phyloP scores from a whole-genome alignment of 2,888 invertebrate species.

The Drosophila meridionalis region DNA sequence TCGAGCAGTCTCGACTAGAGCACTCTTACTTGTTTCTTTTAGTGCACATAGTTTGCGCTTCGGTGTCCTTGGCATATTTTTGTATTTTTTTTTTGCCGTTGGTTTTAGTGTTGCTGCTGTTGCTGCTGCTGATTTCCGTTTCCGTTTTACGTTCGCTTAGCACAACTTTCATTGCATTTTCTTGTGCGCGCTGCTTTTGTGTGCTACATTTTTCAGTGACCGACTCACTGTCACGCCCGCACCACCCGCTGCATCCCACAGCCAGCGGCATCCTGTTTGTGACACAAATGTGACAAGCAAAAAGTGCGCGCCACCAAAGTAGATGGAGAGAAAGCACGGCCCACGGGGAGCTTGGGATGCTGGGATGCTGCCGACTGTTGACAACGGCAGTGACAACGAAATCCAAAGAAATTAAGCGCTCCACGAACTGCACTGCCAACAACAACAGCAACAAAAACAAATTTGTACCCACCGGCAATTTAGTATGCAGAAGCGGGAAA shows the following conservation, averaged over 20 bases:
- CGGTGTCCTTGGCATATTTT: slow-evolving; percentile 82
- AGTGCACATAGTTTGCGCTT: slow-evolving; percentile 72
- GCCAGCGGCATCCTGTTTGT: slow-evolving; percentile 77
- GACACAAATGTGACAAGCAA: slow-evolving; percentile 83
- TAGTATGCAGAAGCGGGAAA: slow-evolving; percentile 47
- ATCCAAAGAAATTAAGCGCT: slow-evolving; percentile 78
- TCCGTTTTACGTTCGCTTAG: slow-evolving; percentile 78
- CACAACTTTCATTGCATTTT: slow-evolving; percentile 78
- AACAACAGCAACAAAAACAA: slow-evolving; percentile 25
- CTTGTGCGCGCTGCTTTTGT: slow-evolving; percentile 73
- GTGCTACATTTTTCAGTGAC: slow-evolving; percentile 65
- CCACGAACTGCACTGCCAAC: slow-evolving; percentile 63
- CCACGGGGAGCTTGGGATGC: slow-evolving; percentile 16
- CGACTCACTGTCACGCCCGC: slow-evolving; percentile 47
- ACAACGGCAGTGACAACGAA: slow-evolving; percentile 70
- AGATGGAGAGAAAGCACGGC: slow-evolving; percentile 70
- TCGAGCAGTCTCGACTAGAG: too few relatives aligned
- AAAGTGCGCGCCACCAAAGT: slow-evolving; percentile 77
- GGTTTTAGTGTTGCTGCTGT: slow-evolving; percentile 33
- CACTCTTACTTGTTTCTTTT: slow-evolving; percentile 22
- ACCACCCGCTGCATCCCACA: slow-evolving; percentile 3
- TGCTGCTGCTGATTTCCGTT: slow-evolving; percentile 78
- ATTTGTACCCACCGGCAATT: slow-evolving; percentile 58
- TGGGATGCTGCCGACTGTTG: slow-evolving; percentile 48
- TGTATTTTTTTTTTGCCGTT: slow-evolving; percentile 24